Base-by-base conservation (phyloP, 2,888 invertebrate genomes). In the Hetaerina titia region DNA sequence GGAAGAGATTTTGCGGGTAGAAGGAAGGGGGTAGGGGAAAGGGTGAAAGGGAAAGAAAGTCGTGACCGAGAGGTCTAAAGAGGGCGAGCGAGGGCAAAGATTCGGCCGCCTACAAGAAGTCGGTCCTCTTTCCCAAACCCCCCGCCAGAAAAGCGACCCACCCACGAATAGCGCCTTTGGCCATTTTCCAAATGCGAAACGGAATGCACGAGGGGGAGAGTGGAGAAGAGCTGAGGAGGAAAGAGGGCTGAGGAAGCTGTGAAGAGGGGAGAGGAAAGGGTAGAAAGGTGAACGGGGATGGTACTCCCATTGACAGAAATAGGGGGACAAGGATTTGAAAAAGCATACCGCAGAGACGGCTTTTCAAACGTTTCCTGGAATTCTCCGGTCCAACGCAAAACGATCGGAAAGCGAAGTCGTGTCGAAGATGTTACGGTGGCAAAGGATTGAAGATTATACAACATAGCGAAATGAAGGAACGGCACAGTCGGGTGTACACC, bases 21-120 rank as follows among this genome's bases (percentile, higher is more conserved):
- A 45, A 45, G 45, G 45, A 4, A 45, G n/a, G 81, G 11, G 81
- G 81, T 5, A 31, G 81, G 81, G 31, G 15, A 81, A 81, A 31
- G 81, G 81, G 81, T 81, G n/a, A 81, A 81, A 81, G 22, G 81
- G 25, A 31, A 11, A 81, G 81, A 69, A 17, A 69, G 92, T 69
- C 92, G 92, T 92, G 92, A 92, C 92, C 92, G 56, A 74, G 92
- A 57, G 74, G 56, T 45, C 69, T 92, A 92, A 92, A 92, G 56
- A 92, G 92, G 69, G 22, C 45, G 88, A 45, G 57, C 45, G 56
- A 92, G 92, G 92, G n/a, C 57, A 58, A 89, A 58, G 89, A 58
- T 89, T 89, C 58, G 89, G 7, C 89, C 89, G 13, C 89, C 89
- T n/a, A 6, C 58, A n/a, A 2, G 56, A 56, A 56, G 57, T 58